Percentiles rank a stretch among this genome's conserved stretches.
These are phyloP conservation scores for Selenia dentaria DNA, from an alignment of 2,888 invertebrate species.

Conservation along the genomic window DNA sequence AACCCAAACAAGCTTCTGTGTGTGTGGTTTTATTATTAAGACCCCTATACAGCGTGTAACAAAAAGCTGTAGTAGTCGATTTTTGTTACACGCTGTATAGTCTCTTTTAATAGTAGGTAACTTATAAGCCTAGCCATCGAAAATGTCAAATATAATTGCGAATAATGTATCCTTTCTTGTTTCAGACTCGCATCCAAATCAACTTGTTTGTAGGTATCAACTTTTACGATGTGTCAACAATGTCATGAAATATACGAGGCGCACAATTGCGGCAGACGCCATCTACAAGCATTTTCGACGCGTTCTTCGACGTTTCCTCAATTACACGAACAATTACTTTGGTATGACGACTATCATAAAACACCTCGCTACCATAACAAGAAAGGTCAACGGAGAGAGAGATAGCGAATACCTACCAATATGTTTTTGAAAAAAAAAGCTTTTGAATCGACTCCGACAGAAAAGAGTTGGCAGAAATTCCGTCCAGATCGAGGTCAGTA, in stretches of 20 bases:
- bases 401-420: slow-evolving; percentile 17
- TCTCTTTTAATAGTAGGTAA: too few relatives aligned
- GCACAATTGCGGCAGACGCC: slow-evolving; percentile 12
- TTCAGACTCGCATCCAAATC: too few relatives aligned
- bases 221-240: slow-evolving; percentile 19
- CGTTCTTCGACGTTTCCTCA: slow-evolving; percentile 26
- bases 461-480: slow-evolving; percentile 39
- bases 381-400: slow-evolving; percentile 36
- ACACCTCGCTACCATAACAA: slow-evolving; percentile 6
- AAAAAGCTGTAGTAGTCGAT: too few relatives aligned
- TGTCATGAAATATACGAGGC: slow-evolving; percentile 14
- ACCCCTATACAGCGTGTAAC: too few relatives aligned
- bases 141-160: too few relatives aligned
- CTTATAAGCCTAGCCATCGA: too few relatives aligned
- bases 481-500: slow-evolving; percentile 50
- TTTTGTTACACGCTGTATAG: too few relatives aligned
- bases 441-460: slow-evolving; percentile 7
- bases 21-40: too few relatives aligned
- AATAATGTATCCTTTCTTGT: too few relatives aligned
- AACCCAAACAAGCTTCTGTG: too few relatives aligned
- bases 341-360: slow-evolving; percentile 20
- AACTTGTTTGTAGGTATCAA: neutral
- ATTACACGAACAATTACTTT: slow-evolving; percentile 18
- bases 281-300: slow-evolving; percentile 9
- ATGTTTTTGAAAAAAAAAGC: neutral